phyloP scores from a whole-genome alignment of 1,140 invertebrate genomes.

The Hyposmocoma kahamanoa region DNA sequence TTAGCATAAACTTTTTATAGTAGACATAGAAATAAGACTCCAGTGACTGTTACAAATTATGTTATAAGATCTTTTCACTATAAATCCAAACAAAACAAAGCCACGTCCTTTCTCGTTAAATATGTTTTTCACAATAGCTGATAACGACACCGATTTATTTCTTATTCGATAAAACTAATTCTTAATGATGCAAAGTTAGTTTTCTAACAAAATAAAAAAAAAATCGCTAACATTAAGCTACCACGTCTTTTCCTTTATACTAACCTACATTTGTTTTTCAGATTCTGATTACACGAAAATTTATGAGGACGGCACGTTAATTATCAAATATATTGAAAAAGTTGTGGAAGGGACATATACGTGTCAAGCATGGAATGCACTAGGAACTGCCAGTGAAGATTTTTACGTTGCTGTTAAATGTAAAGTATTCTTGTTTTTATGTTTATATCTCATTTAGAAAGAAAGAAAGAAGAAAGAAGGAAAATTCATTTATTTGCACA shows the following conservation, averaged over 20 bases:
- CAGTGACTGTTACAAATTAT: too few species aligned
- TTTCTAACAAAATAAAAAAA: too few species aligned
- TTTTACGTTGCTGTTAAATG: constrained; percentile 17
- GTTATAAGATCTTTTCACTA: too few species aligned
- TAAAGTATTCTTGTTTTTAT: constrained; percentile 13
- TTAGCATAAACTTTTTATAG: too few species aligned
- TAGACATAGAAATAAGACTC: too few species aligned
- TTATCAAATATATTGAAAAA: constrained; percentile 28
- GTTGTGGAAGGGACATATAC: constrained; percentile 13
- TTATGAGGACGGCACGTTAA: constrained; percentile 24
- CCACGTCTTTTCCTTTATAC: neutral
- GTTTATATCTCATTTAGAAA: too few species aligned
- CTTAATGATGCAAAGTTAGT: neutral
- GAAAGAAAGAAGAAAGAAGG: too few species aligned
- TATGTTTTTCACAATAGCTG: too few species aligned
- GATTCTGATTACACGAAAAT: constrained; percentile 27
- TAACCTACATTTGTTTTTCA: constrained; percentile 7
- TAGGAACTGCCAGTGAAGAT: constrained; percentile 13
- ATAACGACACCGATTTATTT: neutral
- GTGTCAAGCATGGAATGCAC: constrained; percentile 25
- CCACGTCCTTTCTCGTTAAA: too few species aligned
- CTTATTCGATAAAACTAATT: neutral
- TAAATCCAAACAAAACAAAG: too few species aligned
- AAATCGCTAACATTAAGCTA: too few species aligned
- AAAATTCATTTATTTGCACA: too few species aligned